Conservation (phyloP, 2,113 vertebrate species). For the Microcebus ravelobensis region DNA sequence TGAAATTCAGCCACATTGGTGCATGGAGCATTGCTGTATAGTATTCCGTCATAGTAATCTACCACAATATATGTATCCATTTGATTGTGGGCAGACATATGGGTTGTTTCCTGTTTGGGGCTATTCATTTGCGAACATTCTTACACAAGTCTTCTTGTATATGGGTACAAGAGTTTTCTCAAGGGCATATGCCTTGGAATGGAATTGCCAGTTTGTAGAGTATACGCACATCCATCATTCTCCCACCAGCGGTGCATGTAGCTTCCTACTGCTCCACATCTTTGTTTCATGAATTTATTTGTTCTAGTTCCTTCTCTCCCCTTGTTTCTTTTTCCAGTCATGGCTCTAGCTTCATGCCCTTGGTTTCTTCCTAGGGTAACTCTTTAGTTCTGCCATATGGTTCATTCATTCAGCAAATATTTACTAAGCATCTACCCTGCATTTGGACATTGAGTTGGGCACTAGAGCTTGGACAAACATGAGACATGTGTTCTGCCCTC, state of each 20-base stretch:
- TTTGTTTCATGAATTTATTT: neutral
- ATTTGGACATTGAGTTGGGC: neutral
- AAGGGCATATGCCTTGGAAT: neutral
- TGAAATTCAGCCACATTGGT: neutral
- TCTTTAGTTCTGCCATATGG: neutral
- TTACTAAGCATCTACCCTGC: neutral
- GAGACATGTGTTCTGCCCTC: neutral
- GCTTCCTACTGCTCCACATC: neutral
- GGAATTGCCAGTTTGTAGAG: neutral
- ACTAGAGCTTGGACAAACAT: neutral
- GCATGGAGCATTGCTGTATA: neutral
- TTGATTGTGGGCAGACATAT: neutral
- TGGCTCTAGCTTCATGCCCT: neutral
- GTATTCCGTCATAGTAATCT: neutral
- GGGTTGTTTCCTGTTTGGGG: neutral
- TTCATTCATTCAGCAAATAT: neutral
- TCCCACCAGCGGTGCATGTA: too few relatives aligned
- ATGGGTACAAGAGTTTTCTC: neutral
- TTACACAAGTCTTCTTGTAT: neutral
- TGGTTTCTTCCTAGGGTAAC: neutral
- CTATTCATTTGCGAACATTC: neutral
- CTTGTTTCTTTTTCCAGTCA: neutral
- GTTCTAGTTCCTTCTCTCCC: neutral
- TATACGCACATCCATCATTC: neutral
- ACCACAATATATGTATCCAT: neutral